Evolutionary conservation across 2,888 invertebrate species (phyloP).

Genomic region (Dryobota labecula): DNA sequence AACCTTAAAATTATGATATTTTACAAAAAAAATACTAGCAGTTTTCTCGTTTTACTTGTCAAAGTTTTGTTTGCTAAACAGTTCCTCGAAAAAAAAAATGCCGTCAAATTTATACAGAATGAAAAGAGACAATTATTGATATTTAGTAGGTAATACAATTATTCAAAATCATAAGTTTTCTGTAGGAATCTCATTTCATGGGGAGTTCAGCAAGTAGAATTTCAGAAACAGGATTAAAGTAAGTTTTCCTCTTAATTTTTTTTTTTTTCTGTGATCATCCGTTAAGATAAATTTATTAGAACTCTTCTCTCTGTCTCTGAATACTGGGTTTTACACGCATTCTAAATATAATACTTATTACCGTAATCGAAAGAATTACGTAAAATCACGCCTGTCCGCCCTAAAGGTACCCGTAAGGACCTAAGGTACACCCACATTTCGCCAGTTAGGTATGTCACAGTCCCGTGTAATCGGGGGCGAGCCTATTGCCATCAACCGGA

Average conservation of each 20-base stretch:
- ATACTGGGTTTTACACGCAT: neutral
- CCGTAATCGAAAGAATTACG: neutral
- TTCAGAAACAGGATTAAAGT: conserved; percentile 49
- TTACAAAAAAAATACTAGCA: conserved; percentile 10
- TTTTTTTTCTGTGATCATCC: no score
- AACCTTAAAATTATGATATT: neutral
- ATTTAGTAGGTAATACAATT: neutral
- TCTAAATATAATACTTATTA: neutral
- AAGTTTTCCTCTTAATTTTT: conserved; percentile 6
- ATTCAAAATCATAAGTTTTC: conserved; percentile 42
- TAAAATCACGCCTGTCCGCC: neutral
- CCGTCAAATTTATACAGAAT: conserved; percentile 28
- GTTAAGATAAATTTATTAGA: neutral
- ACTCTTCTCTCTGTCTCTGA: conserved; percentile 3
- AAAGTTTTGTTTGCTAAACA: no score
- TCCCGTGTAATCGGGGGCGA: neutral
- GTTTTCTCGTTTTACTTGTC: neutral
- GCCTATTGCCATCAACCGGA: neutral
- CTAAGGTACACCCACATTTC: neutral
- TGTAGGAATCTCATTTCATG: conserved; percentile 25
- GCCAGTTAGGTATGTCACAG: neutral
- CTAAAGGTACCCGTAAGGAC: neutral
- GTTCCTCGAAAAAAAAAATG: conserved; percentile 14
- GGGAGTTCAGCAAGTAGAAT: conserved; percentile 52
- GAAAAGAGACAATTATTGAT: neutral